Evolutionary conservation across 1,140 invertebrate genomes (phyloP), one percentile per base, ranked within the genome.

Genomic region (Mya arenaria): DNA sequence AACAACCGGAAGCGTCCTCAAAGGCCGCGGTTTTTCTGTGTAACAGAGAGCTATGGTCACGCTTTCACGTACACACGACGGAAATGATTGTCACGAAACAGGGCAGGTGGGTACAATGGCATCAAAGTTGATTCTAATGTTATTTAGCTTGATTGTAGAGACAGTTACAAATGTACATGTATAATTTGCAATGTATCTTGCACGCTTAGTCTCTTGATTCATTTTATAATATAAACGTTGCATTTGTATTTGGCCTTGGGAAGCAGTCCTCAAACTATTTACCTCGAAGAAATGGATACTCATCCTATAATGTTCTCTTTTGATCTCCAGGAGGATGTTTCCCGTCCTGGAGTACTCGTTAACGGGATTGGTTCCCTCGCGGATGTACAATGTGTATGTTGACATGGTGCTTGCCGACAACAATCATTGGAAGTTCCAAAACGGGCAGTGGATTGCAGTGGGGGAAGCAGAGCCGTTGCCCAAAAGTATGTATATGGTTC

Each of bases 1-100:
- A n/a, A n/a, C n/a, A n/a, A n/a, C 23, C 30, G 4, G 4, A n/a
- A 8, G 8, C 15, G 4, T 15, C 62, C 3, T 63, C 41, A 1
- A 78, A 83, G 30, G 84, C 84, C 6, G 84, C 72, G 44, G 91
- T 93, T 10, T 89, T 91, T 34, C 86, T 94, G 60, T 85, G 83
- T 60, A 94, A 94, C 82, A 87, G 90, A 74, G 97, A 99, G 89
- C 95, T 99, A 78, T 99, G 98, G 98, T 96, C 98, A 93, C 98
- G 98, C 93, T 99, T 99, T 92, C 97, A 98, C 94, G 97, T 97
- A 91, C 95, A 99, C 77, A 97, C 97, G 88, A 99, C 98, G 78
- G 98, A 99, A 83, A 99, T 99, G 98, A 98, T 99, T 93, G 99
- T 99, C 94, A 99, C 98, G 85, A 99, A 99, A 93, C 98, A 97